Base-by-base conservation (phyloP, 2,113 vertebrate species). In the Pyxicephalus adspersus region DNA sequence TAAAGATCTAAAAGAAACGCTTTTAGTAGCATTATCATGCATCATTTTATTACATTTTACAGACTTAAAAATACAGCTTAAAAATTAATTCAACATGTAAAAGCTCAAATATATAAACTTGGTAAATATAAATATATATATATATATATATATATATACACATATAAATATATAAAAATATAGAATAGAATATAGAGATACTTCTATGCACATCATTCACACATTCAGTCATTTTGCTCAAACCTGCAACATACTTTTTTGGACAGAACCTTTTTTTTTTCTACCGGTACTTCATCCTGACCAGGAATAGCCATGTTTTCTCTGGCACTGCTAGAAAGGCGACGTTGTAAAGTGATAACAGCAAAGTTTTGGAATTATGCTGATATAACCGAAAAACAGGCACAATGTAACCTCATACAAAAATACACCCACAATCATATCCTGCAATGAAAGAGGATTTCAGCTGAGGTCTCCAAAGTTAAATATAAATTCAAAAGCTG, bases 361-460 rank as follows among this genome's bases (percentile, higher is more conserved):
- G 76, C 22, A 68, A 78, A 22, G 25, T 55, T 45, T 29, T 22
- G 67, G 17, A 78, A 78, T 78, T 78, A 78, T 67, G 76, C 76
- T 78, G 76, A 67, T 78, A 78, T 78, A 67, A 67, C 67, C 68
- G 64, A 78, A 68, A 67, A 67, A 25, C 64, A 55, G 58, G 63
- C 38, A 67, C 63, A 58, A 20, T 67, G 64, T 50, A 78, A 78
- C 76, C 64, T 78, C 76, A 58, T 67, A 25, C 18, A 55, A 64
- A 15, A 54, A 65, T 65, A 34, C 64, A 78, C 76, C 76, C 76
- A 78, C 51, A 57, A 29, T 58, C 51, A 78, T 67, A 68, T 67
- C 76, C 64, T 78, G 64, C 52, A 23, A 34, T 57, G 76, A 23
- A 6, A 34, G 54, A 26, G 29, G 64, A 45, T 38, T 78, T 78